Base-by-base conservation (phyloP, 2,888 invertebrate species). In the Tetanocera ferruginea region DNA sequence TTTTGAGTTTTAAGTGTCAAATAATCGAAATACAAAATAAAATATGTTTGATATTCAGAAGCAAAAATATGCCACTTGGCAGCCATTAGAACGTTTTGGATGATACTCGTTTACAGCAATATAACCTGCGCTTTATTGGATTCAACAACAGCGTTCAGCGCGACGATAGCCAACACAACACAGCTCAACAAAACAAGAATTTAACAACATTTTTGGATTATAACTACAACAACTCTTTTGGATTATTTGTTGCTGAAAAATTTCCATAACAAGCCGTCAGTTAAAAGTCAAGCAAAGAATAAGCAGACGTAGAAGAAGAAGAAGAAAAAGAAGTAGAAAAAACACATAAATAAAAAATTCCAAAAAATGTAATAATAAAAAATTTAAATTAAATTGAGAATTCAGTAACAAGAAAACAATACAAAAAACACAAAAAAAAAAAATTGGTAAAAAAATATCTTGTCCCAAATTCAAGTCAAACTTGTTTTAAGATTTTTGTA, bases 381-480 rank as follows among this genome's bases (percentile, higher is more conserved):
- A 64, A 70, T 19, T 34, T 37, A 49, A 57, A 70, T 11, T 52
- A 19, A 57, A 70, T n/a, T 62, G 43, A 70, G 17, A 62, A 67
- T 37, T 25, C 43, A 51, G 31, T 49, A 57, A 70, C 34, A 62
- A 23, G 17, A 76, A 23, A 52, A 70, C 62, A 70, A 55, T 51
- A 34, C 49, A 64, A 37, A 51, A 28, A 75, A 78, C 43, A 11
- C 1, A 34, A 70, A 14, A 34, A 31, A 25, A 19, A 49, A 17
- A 37, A 55, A 23, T 55, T 31, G 19, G 69, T 19, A 62, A 43
- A 64, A 34, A 76, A 71, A 73, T 37, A 74, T 55, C 67, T 79
- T 78, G 79, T 73, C 80, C 78, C 51, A 80, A 79, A 81, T 81
- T 67, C 74, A 55, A 75, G 70, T 28, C 9, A 66, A 78, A 71